These are phyloP conservation scores for Littorina saxatilis DNA, from an alignment of 1,140 invertebrate genomes.

Conservation along the genomic window DNA sequence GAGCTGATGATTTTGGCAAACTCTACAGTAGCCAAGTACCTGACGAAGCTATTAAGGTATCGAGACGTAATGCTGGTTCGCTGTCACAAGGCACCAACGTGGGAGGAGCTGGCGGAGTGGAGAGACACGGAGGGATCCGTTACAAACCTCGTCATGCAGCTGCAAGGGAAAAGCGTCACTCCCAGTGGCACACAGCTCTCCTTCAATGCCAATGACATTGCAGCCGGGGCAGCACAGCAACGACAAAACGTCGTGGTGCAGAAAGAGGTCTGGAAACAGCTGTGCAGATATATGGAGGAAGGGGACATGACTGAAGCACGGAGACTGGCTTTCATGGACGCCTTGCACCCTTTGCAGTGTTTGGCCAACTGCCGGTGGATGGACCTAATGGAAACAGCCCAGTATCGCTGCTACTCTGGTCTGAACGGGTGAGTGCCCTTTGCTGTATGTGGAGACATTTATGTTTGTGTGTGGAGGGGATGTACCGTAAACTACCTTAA, in stretches of 20 bases:
- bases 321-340: slow-evolving; percentile 93
- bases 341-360: slow-evolving; percentile 93
- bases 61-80: slow-evolving; percentile 7
- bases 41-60: slow-evolving; percentile 36
- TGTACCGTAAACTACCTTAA: too few species aligned
- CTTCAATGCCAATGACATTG: background rate
- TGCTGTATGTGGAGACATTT: too few species aligned
- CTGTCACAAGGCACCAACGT: slow-evolving; percentile 47
- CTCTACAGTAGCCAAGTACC: slow-evolving; percentile 43
- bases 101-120: slow-evolving; percentile 47
- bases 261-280: slow-evolving; percentile 36
- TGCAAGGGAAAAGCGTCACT: slow-evolving; percentile 41
- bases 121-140: slow-evolving; percentile 38
- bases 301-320: slow-evolving; percentile 88
- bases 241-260: slow-evolving; percentile 36
- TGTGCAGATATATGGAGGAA: slow-evolving; percentile 50
- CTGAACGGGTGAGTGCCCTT: too few species aligned
- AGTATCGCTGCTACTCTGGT: slow-evolving; percentile 78
- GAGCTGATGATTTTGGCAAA: slow-evolving; percentile 65
- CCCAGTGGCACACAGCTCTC: slow-evolving; percentile 24
- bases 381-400: slow-evolving; percentile 78
- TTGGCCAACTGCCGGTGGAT: slow-evolving; percentile 81
- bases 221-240: background rate
- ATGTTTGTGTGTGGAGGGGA: too few species aligned
- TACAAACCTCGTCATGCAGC: slow-evolving; percentile 44